Evolutionary conservation across 2,888 invertebrate species (phyloP), one percentile per base, ranked within the genome.

Genomic region (Amphipoea oculea): DNA sequence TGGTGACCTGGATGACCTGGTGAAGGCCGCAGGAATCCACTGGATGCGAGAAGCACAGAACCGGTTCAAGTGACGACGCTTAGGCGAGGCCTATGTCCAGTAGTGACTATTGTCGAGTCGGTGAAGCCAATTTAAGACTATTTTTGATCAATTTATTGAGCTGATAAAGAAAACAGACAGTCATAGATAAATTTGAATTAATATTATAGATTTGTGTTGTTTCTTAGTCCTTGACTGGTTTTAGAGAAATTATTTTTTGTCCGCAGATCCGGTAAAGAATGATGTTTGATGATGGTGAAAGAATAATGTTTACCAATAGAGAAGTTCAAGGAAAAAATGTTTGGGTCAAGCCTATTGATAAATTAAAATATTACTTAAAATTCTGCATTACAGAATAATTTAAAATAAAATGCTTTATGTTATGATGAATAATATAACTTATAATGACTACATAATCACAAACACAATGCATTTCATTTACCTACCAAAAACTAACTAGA

Each of bases 401-500:
- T 57, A 23, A 48, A 51, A 60, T 4, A 12, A 17, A 54, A 73
- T 20, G 66, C 29, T 60, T 23, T 51, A 36, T 36, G 36, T 36
- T 66, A 66, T 70, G 23, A 40, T 36, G 40, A 78, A 80, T 57
- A 40, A 36, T 12, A 12, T 40, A 17, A 29, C 29, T 29, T 29
- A 60, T 36, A 36, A 36, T 36, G 3, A 36, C 36, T 36, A 36
- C 3, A 36, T 36, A 36, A 36, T 60, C 29, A 23, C 14, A 48
- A 14, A 57, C 45, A 45, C n/a, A 45, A 62, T 57, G 82, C 36
- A 40, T 63, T 67, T 40, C 5, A 36, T 76, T 74, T 45, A 63
- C n/a, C n/a, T 48, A 54, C 45, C 40, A 23, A n/a, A 67, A 20
- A 45, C 23, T 66, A 57, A 79, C 70, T 65, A 48, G 17, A 66